Evolutionary conservation across 2,797 vertebrate species (phyloP).

Genomic region (Tadarida brasiliensis): DNA sequence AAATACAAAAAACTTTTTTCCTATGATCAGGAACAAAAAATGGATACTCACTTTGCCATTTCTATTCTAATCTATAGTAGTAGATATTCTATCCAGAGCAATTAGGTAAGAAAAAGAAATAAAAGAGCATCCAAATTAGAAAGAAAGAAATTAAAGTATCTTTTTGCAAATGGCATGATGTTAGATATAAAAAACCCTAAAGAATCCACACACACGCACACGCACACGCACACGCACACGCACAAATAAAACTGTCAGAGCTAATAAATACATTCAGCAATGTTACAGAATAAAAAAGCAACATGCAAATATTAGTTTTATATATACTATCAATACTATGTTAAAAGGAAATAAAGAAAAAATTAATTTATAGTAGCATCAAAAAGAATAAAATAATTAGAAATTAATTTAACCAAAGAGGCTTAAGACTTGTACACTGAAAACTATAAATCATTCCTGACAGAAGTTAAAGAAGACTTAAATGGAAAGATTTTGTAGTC

Average conservation of each 20-base stretch:
- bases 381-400: not conserved
- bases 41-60: not conserved
- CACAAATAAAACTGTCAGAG: not conserved
- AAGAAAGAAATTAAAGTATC: not conserved
- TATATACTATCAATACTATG: not conserved
- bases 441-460: not conserved
- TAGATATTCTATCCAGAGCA: not conserved
- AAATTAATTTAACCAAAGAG: not conserved
- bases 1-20: not conserved
- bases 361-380: not conserved
- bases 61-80: not conserved
- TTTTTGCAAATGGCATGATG: not conserved
- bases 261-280: not conserved
- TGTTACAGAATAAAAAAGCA: not conserved
- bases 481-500: not conserved
- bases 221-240: no score
- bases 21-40: not conserved
- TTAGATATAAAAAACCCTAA: not conserved
- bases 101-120: not conserved
- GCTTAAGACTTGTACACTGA: not conserved
- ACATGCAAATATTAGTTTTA: not conserved
- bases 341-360: not conserved
- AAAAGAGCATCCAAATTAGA: not conserved
- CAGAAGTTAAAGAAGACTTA: not conserved
- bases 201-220: not conserved